These are phyloP conservation scores for Agriotes lineatus DNA, from an alignment of 2,888 invertebrate genomes.

Conservation along the genomic window DNA sequence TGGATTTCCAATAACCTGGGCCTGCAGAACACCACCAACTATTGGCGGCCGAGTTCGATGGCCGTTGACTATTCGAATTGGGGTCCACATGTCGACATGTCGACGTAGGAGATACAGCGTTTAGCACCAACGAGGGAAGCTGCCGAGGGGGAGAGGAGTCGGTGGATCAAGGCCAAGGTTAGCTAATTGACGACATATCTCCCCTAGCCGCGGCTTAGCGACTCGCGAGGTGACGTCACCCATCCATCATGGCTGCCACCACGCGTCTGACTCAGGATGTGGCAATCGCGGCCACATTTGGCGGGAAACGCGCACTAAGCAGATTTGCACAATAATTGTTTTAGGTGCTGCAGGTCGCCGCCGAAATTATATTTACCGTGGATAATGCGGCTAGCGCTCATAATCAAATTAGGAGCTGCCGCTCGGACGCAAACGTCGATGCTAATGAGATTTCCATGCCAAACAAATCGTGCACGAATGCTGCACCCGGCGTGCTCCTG, in stretches of 20 bases:
- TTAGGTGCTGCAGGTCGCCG: slow-evolving; percentile 21
- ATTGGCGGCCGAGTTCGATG: slow-evolving; percentile 23
- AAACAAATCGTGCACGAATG: slow-evolving; percentile 34
- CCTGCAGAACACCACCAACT: too few species aligned
- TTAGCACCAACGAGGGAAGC: slow-evolving; percentile 40
- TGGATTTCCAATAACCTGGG: slow-evolving; percentile 8
- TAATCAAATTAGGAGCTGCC: slow-evolving; percentile 33
- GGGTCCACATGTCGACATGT: slow-evolving; percentile 22
- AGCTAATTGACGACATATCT: slow-evolving; percentile 60
- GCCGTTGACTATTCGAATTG: slow-evolving; percentile 21
- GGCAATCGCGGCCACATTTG: slow-evolving; percentile 43
- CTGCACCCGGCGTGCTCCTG: neutral
- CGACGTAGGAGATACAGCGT: slow-evolving; percentile 27
- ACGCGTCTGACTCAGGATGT: slow-evolving; percentile 49
- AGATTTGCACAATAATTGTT: slow-evolving; percentile 33
- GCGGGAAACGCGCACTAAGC: slow-evolving; percentile 40
- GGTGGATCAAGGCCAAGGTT: slow-evolving; percentile 55
- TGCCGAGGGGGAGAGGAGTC: slow-evolving; percentile 43
- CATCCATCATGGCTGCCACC: slow-evolving; percentile 58
- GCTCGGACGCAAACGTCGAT: slow-evolving; percentile 28
- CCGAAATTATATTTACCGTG: slow-evolving; percentile 31
- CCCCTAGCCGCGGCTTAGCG: slow-evolving; percentile 56
- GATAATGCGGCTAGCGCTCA: slow-evolving; percentile 25
- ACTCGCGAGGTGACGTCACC: slow-evolving; percentile 56
- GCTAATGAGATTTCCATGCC: slow-evolving; percentile 38